Evolutionary conservation across 2,113 vertebrate species (phyloP).

Genomic region (Lipotes vexillifer): DNA sequence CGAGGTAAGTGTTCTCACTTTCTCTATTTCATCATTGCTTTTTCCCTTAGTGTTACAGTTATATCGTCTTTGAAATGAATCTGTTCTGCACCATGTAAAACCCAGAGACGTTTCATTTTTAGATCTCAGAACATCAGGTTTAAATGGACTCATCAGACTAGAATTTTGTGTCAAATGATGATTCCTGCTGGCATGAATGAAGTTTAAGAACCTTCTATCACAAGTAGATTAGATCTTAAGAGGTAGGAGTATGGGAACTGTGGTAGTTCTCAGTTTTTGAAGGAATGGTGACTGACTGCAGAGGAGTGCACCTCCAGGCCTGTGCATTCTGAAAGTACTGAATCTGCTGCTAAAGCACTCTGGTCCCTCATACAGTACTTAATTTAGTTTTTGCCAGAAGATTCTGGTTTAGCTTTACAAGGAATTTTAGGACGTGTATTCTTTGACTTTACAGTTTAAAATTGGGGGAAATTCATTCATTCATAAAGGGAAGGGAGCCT

Average conservation of each 20-base stretch:
- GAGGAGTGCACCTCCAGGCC: background rate
- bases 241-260: background rate
- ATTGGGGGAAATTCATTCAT: background rate
- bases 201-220: background rate
- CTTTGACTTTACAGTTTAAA: background rate
- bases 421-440: background rate
- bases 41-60: background rate
- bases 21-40: background rate
- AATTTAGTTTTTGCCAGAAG: background rate
- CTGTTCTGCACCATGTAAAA: background rate
- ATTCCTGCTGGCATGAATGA: background rate
- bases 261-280: background rate
- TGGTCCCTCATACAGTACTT: background rate
- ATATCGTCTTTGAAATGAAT: background rate
- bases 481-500: background rate
- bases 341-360: background rate
- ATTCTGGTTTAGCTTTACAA: background rate
- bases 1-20: constrained; percentile 81
- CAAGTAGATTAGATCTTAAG: background rate
- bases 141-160: background rate
- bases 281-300: background rate
- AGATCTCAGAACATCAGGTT: background rate
- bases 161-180: background rate
- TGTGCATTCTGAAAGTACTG: background rate
- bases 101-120: background rate